Evolutionary conservation across 2,888 invertebrate genomes (phyloP), one percentile per base, ranked within the genome.

Genomic region (Sarcophaga rosellei): DNA sequence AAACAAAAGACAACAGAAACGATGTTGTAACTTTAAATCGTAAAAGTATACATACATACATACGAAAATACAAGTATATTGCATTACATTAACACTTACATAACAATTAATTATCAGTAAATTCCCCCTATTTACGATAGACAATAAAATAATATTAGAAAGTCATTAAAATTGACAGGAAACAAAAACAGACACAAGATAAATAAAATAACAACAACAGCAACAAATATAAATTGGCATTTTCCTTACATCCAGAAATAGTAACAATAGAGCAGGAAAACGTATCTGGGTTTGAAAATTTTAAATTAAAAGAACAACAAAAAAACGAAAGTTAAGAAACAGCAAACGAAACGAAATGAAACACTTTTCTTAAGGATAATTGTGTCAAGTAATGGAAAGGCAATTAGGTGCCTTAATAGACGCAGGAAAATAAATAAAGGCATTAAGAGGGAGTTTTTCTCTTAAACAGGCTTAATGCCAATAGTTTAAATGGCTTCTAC

Each of bases 141-240:
- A 83, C 79, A 82, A 80, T 79, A 82, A 86, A 86, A 86, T 77
- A 73, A 83, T 73, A 82, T 86, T 86, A 73, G 85, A 86, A 86
- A 86, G 66, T 80, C 82, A 86, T 86, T 86, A 82, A 82, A 86
- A 80, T 76, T 79, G 85, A 81, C 74, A 75, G 72, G 53, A 72
- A 17, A 59, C 79, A 76, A 68, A 73, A 79, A 44, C 45, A 35
- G 35, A 35, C 4, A 68, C 68, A 82, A 82, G 61, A 76, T 65
- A 70, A 70, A 47, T 45, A 76, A 70, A 62, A 44, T 45, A 35
- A 35, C 35, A 35, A 35, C 6, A 35, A 35, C 35, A 35, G 6
- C 6, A 35, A 25, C 25, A 35, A 35, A 35, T 35, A 72, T 76
- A 45, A 47, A 72, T 66, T 17, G 12, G 63, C 12, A 70, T 35